These are phyloP conservation scores for Tragopan temminckii DNA, from an alignment of 2,797 vertebrate species.

Conservation along the genomic window DNA sequence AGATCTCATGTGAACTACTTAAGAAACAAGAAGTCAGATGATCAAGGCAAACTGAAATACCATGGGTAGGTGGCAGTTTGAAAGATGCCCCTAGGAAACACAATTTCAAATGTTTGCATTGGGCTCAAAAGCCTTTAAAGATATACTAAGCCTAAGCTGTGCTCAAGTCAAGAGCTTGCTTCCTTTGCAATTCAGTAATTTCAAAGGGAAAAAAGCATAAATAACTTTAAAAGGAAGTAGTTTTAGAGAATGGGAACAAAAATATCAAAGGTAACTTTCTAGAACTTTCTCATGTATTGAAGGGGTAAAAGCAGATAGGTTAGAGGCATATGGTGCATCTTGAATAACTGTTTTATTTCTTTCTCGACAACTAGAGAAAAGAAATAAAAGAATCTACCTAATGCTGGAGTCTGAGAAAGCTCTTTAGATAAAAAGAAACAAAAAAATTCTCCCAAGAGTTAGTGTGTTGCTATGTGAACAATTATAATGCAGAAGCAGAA, in stretches of 20 bases:
- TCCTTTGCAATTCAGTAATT: constrained; percentile 53
- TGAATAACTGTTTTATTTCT: constrained; percentile 67
- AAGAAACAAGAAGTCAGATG: constrained; percentile 21
- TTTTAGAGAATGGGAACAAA: constrained; percentile 42
- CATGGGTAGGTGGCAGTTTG: constrained; percentile 16
- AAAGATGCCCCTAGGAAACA: constrained; percentile 25
- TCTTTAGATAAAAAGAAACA: constrained; percentile 57
- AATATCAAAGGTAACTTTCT: constrained; percentile 61
- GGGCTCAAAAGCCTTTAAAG: constrained; percentile 57
- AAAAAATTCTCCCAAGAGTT: constrained; percentile 56
- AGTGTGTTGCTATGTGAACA: constrained; percentile 72
- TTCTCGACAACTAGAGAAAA: constrained; percentile 49
- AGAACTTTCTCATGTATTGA: constrained; percentile 63
- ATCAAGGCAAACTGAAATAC: constrained; percentile 36
- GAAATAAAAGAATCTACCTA: constrained; percentile 52
- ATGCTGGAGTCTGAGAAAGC: constrained; percentile 59
- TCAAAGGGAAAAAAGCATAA: constrained; percentile 38
- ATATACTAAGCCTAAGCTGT: background rate
- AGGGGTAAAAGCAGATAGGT: constrained; percentile 28
- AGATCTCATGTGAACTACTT: background rate
- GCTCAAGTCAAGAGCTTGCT: constrained; percentile 63
- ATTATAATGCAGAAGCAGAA: constrained; percentile 45
- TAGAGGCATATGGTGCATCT: constrained; percentile 5
- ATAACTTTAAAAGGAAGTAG: constrained; percentile 52
- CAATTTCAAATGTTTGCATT: constrained; percentile 50